phyloP scores from a whole-genome alignment of 2,797 vertebrate genomes.

The Rhabdophis nuchalis region DNA sequence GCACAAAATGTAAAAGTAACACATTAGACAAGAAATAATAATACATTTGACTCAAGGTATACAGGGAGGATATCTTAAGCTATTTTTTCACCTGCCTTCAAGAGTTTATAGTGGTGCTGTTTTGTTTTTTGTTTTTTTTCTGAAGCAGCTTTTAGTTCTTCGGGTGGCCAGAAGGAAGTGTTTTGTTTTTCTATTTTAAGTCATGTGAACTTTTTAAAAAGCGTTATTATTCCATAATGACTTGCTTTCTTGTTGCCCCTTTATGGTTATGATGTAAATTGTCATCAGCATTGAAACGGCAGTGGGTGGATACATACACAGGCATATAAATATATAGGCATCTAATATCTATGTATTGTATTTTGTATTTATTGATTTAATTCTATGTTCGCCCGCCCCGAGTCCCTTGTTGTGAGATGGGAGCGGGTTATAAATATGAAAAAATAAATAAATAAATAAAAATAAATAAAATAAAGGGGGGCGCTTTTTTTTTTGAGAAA shows the following conservation, averaged over 20 bases:
- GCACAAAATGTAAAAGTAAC: not conserved
- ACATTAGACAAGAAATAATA: not conserved
- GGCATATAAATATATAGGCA: not conserved
- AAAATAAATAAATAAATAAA: too few species aligned
- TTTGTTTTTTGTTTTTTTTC: not conserved
- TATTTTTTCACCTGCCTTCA: not conserved
- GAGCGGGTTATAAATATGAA: too few species aligned
- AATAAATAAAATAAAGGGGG: too few species aligned
- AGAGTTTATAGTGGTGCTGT: not conserved
- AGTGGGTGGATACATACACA: not conserved
- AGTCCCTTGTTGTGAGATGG: too few species aligned
- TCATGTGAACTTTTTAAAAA: not conserved
- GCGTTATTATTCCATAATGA: not conserved
- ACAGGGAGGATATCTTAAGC: not conserved
- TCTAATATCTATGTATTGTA: too few species aligned
- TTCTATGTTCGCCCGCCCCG: too few species aligned
- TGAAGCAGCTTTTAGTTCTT: not conserved
- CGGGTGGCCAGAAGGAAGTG: constrained; percentile 34
- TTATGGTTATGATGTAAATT: not conserved
- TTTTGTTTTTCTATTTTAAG: not conserved
- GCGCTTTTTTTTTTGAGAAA: not conserved
- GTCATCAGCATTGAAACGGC: not conserved
- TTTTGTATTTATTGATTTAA: too few species aligned
- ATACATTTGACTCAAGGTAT: not conserved
- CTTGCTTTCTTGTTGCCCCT: not conserved